Percentiles rank a stretch among this genome's conserved stretches.
Evolutionary conservation across 2,888 invertebrate species (phyloP).

Genomic region (Rapana venosa): DNA sequence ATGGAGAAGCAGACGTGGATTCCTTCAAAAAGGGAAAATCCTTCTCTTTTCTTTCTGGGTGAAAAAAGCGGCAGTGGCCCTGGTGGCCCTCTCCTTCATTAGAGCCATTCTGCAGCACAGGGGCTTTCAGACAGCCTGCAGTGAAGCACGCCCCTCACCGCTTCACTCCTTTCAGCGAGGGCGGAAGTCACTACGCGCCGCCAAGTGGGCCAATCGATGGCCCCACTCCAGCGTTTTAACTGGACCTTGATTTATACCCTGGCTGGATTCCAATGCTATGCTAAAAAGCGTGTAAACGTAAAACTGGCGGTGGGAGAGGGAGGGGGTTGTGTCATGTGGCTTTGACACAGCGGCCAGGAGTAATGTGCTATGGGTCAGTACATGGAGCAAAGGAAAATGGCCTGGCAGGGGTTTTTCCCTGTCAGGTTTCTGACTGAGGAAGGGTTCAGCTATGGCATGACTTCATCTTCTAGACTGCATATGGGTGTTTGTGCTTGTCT

Average conservation of each 20-base stretch:
- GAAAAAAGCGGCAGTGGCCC: no score
- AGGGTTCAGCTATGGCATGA: no score
- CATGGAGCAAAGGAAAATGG: no score
- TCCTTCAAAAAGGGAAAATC: neutral
- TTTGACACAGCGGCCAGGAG: neutral
- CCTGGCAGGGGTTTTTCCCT: no score
- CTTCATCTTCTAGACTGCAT: no score
- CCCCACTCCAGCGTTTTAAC: slow-evolving; percentile 17
- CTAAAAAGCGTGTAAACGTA: neutral
- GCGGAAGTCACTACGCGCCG: slow-evolving; percentile 40
- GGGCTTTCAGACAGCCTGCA: slow-evolving; percentile 20
- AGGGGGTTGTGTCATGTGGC: neutral
- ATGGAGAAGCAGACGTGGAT: slow-evolving; percentile 12
- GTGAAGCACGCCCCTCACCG: neutral
- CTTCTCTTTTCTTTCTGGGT: no score
- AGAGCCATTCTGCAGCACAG: slow-evolving; percentile 32
- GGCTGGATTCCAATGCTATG: neutral
- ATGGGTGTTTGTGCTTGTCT: neutral
- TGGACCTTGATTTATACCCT: neutral
- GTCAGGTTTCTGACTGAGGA: no score
- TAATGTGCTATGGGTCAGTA: neutral
- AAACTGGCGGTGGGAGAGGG: no score
- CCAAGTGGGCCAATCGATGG: slow-evolving; percentile 39
- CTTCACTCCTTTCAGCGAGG: slow-evolving; percentile 31
- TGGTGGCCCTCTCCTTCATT: slow-evolving; percentile 29